Conservation (phyloP, 2,888 invertebrate genomes). For the Megalurothrips usitatus region DNA sequence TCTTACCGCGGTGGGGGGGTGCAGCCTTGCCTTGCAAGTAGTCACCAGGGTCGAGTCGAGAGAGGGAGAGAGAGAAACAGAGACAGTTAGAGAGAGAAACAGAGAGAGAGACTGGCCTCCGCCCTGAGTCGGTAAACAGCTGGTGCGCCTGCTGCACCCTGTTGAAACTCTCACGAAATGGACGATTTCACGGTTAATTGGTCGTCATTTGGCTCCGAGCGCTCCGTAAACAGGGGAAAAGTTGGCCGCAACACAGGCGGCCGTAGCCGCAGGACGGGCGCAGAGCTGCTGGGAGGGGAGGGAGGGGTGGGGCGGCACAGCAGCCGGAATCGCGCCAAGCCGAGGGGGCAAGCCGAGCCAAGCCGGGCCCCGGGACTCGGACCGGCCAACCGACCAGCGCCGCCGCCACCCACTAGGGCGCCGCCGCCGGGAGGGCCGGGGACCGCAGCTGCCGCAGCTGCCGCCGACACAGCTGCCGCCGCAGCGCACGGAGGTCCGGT, state of each 20-base stretch:
- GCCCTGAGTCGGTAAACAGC: neutral
- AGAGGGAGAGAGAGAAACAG: neutral
- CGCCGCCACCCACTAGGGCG: too few species aligned
- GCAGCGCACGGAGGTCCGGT: too few species aligned
- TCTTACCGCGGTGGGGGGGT: too few species aligned
- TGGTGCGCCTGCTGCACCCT: neutral
- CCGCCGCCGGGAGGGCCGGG: too few species aligned
- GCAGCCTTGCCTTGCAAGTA: too few species aligned
- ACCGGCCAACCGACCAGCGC: too few species aligned
- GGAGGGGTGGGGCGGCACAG: too few species aligned
- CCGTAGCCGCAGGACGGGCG: neutral
- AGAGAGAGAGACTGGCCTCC: neutral
- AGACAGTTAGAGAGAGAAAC: neutral
- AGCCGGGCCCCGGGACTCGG: neutral
- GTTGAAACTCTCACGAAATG: constrained; percentile 6
- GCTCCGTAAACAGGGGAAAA: constrained; percentile 19
- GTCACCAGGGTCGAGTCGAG: too few species aligned
- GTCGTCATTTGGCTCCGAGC: neutral
- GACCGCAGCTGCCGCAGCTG: too few species aligned
- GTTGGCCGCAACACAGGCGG: constrained; percentile 2
- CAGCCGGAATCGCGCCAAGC: neutral
- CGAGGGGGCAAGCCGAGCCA: neutral
- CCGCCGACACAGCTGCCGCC: too few species aligned
- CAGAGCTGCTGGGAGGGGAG: neutral
- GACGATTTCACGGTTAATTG: neutral